Conservation (phyloP, 1,140 invertebrate genomes). For the Procambarus virginalis region DNA sequence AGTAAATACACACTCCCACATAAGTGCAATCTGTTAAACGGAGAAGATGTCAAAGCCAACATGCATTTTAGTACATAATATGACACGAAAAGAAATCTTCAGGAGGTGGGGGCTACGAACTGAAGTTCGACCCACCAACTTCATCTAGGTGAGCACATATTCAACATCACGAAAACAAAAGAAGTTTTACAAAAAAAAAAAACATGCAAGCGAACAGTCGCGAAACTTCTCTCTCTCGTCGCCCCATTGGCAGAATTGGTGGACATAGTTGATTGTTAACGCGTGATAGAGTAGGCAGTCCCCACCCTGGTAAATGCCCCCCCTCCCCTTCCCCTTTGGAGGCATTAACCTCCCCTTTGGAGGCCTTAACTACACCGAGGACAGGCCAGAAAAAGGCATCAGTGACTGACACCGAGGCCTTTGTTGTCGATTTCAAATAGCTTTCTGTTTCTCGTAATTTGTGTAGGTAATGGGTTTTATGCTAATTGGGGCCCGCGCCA, state of each 20-base stretch:
- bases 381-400: slow-evolving; percentile 14
- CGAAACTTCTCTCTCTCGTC: not conserved
- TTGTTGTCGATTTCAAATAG: slow-evolving; percentile 56
- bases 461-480: slow-evolving; percentile 60
- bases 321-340: not conserved
- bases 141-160: too few species aligned
- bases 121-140: too few species aligned
- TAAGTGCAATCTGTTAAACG: too few species aligned
- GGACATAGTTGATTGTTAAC: not conserved
- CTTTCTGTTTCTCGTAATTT: slow-evolving; percentile 50
- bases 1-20: too few species aligned
- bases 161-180: too few species aligned
- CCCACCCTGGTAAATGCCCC: slow-evolving; percentile 8
- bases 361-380: slow-evolving; percentile 6
- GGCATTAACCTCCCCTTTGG: not conserved
- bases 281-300: not conserved
- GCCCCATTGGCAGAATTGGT: not conserved
- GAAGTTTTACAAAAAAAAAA: too few species aligned
- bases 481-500: slow-evolving; percentile 21
- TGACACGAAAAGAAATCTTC: too few species aligned
- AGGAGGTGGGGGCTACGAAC: too few species aligned
- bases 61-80: too few species aligned
- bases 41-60: too few species aligned
- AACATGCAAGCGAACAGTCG: not conserved
- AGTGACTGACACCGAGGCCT: slow-evolving; percentile 31